Evolutionary conservation across 2,888 invertebrate genomes (phyloP).

Genomic region (Hololepta plana): DNA sequence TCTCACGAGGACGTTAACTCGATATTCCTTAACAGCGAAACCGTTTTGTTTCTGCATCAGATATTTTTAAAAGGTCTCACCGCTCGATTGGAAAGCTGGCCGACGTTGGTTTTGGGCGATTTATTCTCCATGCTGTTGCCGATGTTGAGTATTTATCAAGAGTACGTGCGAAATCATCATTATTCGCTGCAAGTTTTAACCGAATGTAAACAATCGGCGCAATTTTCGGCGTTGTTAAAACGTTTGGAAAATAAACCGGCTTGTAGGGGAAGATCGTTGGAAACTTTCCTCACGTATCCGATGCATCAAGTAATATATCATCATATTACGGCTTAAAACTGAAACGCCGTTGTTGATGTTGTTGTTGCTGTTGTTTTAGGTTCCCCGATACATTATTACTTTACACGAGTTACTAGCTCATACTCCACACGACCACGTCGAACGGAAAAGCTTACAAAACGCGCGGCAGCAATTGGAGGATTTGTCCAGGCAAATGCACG

Average conservation of each 20-base stretch:
- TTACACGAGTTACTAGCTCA: constrained; percentile 79
- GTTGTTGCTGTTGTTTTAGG: constrained; percentile 31
- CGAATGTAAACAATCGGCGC: constrained; percentile 73
- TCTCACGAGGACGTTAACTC: constrained; percentile 88
- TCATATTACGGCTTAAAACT: too few species aligned
- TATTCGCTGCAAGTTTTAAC: constrained; percentile 83
- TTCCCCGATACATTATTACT: constrained; percentile 82
- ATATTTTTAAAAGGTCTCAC: constrained; percentile 86
- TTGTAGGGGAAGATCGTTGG: constrained; percentile 69
- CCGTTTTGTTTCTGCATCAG: constrained; percentile 80
- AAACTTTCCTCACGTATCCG: constrained; percentile 80
- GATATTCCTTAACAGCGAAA: constrained; percentile 84
- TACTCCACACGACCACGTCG: constrained; percentile 87
- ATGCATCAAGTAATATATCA: constrained; percentile 66
- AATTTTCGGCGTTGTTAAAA: constrained; percentile 60
- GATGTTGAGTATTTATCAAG: constrained; percentile 88
- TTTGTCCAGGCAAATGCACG: constrained; percentile 71
- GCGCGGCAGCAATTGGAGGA: constrained; percentile 78
- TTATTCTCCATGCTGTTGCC: constrained; percentile 88
- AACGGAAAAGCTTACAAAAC: constrained; percentile 73
- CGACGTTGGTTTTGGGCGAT: constrained; percentile 80
- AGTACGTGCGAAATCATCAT: constrained; percentile 87
- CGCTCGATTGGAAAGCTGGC: constrained; percentile 85
- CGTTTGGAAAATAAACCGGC: constrained; percentile 71
- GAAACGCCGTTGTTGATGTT: constrained; percentile 5